Base-by-base conservation (phyloP, 2,888 invertebrate genomes). In the Spodoptera littoralis region DNA sequence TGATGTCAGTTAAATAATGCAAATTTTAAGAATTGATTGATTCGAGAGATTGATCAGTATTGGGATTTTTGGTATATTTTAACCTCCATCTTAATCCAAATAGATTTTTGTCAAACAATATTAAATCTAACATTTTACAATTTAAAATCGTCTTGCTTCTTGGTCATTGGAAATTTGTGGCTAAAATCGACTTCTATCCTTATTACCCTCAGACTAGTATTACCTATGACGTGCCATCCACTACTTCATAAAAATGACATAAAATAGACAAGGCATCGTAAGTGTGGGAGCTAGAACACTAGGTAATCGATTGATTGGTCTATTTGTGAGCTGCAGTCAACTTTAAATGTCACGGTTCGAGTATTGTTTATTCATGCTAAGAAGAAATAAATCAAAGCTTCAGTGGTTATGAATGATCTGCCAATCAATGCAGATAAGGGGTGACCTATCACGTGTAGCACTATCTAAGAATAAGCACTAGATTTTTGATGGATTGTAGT, bases 211-310 rank as follows among this genome's bases (percentile, higher is more conserved):
- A 27, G 27, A 5, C 36, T 8, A 9, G 8, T 9, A 36, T 36
- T 36, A 18, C 18, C 18, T 18, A 36, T 36, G 6, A 36, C 36
- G 9, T 36, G 36, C 6, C 9, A 36, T 36, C 36, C 36, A 36
- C 36, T 36, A 36, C 36, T 2, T 6, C 0, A 51, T 1, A 36
- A 13, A n/a, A 11, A 41, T 2, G 8, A 24, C 2, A 30, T 0
- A 49, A 61, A 41, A 13, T 2, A 46, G 42, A 52, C 62, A 60
- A 67, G 69, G 22, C 1, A 0, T 6, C 55, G n/a, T 61, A 13
- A 63, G 48, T 57, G 73, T 79, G 80, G 12, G 80, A 65, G 27
- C 36, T 36, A 18, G 27, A 45, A 53, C 76, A 71, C 8, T 43
- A 47, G 42, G 30, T 49, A 51, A 67, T 77, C 73, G 73, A 79